Evolutionary conservation across 2,797 vertebrate species (phyloP).

Genomic region (Moxostoma hubbsi): DNA sequence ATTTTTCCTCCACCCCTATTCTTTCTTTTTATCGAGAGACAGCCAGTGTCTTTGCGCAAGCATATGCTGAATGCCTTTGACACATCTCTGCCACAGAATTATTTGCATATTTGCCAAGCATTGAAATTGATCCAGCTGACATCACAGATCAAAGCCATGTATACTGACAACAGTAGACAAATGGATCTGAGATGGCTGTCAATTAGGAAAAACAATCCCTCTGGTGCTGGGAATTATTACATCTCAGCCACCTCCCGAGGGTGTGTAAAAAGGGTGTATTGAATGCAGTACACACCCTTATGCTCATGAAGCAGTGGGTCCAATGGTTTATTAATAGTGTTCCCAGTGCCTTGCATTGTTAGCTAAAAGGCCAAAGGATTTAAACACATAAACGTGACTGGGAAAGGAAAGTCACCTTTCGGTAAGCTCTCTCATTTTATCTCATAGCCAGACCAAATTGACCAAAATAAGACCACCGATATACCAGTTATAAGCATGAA

Average conservation of each 20-base stretch:
- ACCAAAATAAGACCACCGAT: too few relatives aligned
- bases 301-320: slow-evolving; percentile 1
- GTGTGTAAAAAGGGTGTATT: slow-evolving; percentile 36
- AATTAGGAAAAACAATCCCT: slow-evolving; percentile 40
- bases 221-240: slow-evolving; percentile 28
- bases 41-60: slow-evolving; percentile 23
- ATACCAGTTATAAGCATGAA: too few relatives aligned
- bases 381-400: background rate
- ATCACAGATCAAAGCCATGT: slow-evolving; percentile 32
- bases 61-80: slow-evolving; percentile 41
- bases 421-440: background rate
- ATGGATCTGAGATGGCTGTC: slow-evolving; percentile 42
- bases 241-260: background rate
- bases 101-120: slow-evolving; percentile 42
- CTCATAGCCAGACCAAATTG: background rate
- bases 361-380: slow-evolving; percentile 29
- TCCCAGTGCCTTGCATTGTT: background rate
- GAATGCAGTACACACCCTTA: background rate
- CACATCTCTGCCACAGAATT: slow-evolving; percentile 35
- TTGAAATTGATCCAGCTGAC: slow-evolving; percentile 45
- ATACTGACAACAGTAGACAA: slow-evolving; percentile 33
- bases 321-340: slow-evolving; percentile 27
- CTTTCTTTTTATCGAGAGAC: slow-evolving; percentile 36
- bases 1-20: slow-evolving; percentile 21
- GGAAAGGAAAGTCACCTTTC: background rate